Conservation (phyloP, 2,113 vertebrate genomes). For the Nerophis ophidion region DNA sequence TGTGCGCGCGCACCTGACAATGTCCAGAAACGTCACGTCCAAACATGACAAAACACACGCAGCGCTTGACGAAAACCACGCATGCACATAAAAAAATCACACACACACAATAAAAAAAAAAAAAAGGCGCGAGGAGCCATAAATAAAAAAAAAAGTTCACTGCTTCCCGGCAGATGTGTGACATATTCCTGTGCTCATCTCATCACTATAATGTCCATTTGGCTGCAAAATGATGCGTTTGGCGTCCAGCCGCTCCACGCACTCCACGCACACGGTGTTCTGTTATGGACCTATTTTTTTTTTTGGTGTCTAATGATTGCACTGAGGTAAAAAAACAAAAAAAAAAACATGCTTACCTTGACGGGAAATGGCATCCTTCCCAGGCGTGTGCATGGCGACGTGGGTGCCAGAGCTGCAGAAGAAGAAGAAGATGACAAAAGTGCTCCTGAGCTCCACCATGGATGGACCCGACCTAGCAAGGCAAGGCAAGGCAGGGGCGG, state of each 20-base stretch:
- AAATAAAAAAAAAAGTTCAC: not conserved
- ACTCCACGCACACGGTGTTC: no score
- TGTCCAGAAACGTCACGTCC: conserved; percentile 45
- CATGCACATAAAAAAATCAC: not conserved
- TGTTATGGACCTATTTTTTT: no score
- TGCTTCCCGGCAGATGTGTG: no score
- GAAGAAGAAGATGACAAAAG: conserved; percentile 16
- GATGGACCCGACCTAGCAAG: conserved; percentile 1
- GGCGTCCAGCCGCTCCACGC: not conserved
- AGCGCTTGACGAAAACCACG: not conserved
- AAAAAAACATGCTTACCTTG: conserved; percentile 28
- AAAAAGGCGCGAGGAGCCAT: not conserved
- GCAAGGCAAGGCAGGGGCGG: conserved; percentile 50
- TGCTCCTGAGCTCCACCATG: conserved; percentile 42
- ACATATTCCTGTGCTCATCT: no score
- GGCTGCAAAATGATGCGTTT: not conserved
- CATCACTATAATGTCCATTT: not conserved
- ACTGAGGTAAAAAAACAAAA: not conserved
- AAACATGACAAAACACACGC: not conserved
- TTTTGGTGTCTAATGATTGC: no score
- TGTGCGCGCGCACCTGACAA: conserved; percentile 39
- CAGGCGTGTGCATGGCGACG: conserved; percentile 39
- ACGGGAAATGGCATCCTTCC: conserved; percentile 52
- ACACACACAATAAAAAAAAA: not conserved
- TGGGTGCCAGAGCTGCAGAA: conserved; percentile 50